phyloP scores from a whole-genome alignment of 2,797 vertebrate genomes.

The Chaunax sp. region DNA sequence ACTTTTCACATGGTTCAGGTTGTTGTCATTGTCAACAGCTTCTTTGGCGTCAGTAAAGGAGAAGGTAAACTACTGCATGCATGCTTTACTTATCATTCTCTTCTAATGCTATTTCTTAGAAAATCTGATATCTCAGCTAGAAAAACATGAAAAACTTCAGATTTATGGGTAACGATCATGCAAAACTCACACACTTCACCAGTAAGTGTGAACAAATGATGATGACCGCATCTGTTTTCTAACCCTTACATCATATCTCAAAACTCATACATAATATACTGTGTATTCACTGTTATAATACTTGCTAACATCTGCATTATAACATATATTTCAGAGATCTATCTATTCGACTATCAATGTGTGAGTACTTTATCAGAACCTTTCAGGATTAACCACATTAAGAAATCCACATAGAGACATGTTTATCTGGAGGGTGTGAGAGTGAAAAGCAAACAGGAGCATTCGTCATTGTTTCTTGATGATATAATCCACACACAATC shows the following conservation, averaged over 20 bases:
- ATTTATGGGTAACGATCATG: neutral
- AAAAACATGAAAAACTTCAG: neutral
- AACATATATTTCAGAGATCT: neutral
- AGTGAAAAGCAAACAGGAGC: neutral
- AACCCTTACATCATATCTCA: neutral
- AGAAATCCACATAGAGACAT: neutral
- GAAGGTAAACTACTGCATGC: neutral
- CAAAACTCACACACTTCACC: neutral
- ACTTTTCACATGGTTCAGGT: neutral
- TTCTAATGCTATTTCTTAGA: neutral
- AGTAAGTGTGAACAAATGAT: neutral
- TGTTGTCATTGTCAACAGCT: neutral
- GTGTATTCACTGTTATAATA: neutral
- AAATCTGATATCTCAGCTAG: neutral
- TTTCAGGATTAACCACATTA: neutral
- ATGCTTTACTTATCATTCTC: neutral
- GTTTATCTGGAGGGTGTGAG: constrained; percentile 25
- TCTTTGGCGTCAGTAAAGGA: too few species aligned
- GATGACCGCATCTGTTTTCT: neutral
- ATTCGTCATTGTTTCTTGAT: neutral
- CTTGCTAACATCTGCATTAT: neutral
- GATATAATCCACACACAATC: neutral
- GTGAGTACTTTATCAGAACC: neutral
- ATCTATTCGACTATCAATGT: neutral
- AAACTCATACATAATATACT: neutral